Base-by-base conservation (phyloP, 1,140 invertebrate species). In the Aethina tumida region DNA sequence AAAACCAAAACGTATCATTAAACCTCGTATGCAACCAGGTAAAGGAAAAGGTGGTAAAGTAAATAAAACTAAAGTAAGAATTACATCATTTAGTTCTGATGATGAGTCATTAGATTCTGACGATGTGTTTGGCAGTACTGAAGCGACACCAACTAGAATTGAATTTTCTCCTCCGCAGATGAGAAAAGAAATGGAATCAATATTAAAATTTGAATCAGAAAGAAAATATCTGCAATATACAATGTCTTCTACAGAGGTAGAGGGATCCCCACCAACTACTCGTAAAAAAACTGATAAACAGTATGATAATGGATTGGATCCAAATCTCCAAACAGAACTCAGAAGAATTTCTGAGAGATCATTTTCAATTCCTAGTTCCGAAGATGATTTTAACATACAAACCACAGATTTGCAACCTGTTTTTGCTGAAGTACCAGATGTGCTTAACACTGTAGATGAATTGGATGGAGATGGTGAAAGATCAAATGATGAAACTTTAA, bases 191-290 rank as follows among this genome's bases (percentile, higher is more conserved):
- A 71, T 79, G 42, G 76, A 79, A 53, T 75, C 76, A 2, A 79
- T 79, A 35, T 53, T 79, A 13, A 75, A 77, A 47, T 68, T 73
- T 15, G 76, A 79, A 50, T 77, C 76, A 33, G 76, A 76, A 52
- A 70, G 75, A 46, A 74, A 78, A 21, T 75, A 77, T 48, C 60
- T 76, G 38, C 75, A 76, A 8, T 76, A 79, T 55, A 78, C 76
- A 3, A 79, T 79, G 76, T 78, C 75, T 38, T 79, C 76, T 0
- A 79, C 76, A 3, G 76, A 79, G 64, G 77, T 79, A 7, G 76
- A 79, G 60, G 76, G 76, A 4, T 79, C 76, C 2, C 76, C 75
- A 1, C 76, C 76, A 2, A 74, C 77, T 42, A 76, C 74, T 43
- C 59, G 75, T 12, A 73, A 53, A 15, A 76, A 56, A 71, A 70